These are phyloP conservation scores for Anhinga anhinga DNA, from an alignment of 2,113 vertebrate genomes.

Conservation along the genomic window DNA sequence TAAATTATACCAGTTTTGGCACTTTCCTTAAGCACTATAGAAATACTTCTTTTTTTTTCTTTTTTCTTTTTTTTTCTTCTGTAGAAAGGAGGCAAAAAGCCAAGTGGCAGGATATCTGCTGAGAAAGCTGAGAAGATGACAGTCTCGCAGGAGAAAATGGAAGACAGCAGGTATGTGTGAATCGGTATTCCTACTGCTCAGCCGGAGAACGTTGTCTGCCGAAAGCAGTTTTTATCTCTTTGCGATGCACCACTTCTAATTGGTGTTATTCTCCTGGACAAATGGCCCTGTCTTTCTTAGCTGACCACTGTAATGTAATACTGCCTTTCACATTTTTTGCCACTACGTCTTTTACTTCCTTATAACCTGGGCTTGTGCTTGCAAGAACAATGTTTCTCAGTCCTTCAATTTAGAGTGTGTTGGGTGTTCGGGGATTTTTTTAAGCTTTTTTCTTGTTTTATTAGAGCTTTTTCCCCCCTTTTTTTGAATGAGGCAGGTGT, in stretches of 20 bases:
- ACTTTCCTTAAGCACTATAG: conserved; percentile 18
- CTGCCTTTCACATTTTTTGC: background rate
- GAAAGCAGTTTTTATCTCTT: background rate
- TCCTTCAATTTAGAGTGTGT: background rate
- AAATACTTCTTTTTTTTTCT: background rate
- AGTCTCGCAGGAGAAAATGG: conserved; percentile 59
- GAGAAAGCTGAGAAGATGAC: conserved; percentile 69
- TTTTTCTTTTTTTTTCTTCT: background rate
- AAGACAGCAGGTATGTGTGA: conserved; percentile 71
- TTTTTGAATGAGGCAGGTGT: background rate
- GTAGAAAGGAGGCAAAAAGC: conserved; percentile 63
- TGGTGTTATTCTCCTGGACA: background rate
- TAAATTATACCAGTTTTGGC: conserved; percentile 54
- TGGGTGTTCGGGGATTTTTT: background rate
- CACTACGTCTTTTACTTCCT: background rate
- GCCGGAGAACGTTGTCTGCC: conserved; percentile 16
- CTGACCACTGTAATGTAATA: background rate
- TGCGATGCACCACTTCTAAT: background rate
- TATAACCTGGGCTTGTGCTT: background rate
- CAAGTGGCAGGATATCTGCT: conserved; percentile 53
- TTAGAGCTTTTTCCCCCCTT: background rate
- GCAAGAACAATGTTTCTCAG: background rate
- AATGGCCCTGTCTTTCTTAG: background rate
- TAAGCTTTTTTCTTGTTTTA: background rate
- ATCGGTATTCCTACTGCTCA: conserved; percentile 27